Percentiles rank a stretch among this genome's conserved stretches.
These are phyloP conservation scores for Cuculus canorus DNA, from an alignment of 2,797 vertebrate genomes.

Conservation along the genomic window DNA sequence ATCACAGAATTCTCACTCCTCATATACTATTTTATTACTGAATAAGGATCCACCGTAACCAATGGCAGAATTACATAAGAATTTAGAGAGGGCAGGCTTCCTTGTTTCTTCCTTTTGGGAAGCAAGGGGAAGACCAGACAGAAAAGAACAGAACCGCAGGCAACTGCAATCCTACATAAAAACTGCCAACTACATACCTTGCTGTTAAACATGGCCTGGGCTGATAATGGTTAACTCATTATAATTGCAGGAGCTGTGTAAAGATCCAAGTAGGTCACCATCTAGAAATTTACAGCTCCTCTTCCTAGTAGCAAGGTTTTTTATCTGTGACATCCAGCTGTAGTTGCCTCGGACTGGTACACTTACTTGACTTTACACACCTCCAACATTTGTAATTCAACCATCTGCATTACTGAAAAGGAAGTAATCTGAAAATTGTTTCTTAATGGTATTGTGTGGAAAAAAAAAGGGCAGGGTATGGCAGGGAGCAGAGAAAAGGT, in stretches of 20 bases:
- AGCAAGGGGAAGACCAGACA: neutral
- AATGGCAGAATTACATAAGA: neutral
- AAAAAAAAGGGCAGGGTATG: neutral
- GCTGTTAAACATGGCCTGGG: neutral
- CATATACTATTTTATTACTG: neutral
- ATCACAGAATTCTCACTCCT: neutral
- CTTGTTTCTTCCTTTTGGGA: neutral
- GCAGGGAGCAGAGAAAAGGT: neutral
- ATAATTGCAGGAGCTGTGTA: slow-evolving; percentile 3
- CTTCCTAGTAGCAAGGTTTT: slow-evolving; percentile 2
- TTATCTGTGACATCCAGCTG: slow-evolving; percentile 29
- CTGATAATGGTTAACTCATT: slow-evolving; percentile 21
- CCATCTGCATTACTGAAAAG: neutral
- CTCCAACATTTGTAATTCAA: slow-evolving; percentile 18
- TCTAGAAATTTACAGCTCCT: slow-evolving; percentile 24
- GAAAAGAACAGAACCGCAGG: neutral
- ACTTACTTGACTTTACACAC: neutral
- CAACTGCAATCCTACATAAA: neutral
- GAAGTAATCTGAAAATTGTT: neutral
- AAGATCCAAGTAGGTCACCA: slow-evolving; percentile 53
- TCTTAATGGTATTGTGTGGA: neutral
- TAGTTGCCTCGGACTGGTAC: neutral
- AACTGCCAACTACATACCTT: neutral
- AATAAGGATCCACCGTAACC: neutral
- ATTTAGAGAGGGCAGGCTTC: neutral